Conservation (phyloP, 23 tunicate species). For the Styela clava region DNA sequence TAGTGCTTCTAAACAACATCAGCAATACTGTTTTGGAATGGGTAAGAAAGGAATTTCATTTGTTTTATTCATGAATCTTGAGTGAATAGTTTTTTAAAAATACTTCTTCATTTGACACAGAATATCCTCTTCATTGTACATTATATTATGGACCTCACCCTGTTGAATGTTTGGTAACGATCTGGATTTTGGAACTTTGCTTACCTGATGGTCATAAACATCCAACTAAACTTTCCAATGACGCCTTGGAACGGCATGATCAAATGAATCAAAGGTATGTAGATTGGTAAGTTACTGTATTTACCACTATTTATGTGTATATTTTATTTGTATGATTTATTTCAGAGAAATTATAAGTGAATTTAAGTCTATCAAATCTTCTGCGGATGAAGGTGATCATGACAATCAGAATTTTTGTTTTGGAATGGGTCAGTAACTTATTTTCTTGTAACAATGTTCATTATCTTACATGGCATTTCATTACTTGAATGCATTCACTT, state of each 20-base stretch:
- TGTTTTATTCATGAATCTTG: neutral
- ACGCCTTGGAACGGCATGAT: neutral
- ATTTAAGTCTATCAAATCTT: neutral
- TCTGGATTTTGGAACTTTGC: slow-evolving; percentile 8
- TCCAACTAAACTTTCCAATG: neutral
- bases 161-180: slow-evolving; percentile 14
- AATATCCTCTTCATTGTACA: slow-evolving; percentile 13
- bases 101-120: neutral
- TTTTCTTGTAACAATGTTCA: too few relatives aligned
- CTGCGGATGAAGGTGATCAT: slow-evolving; percentile 31
- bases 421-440: slow-evolving; percentile 39
- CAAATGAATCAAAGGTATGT: neutral
- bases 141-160: slow-evolving; percentile 20
- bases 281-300: neutral
- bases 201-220: neutral
- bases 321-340: neutral
- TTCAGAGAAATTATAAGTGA: neutral
- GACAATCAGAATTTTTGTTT: slow-evolving; percentile 27
- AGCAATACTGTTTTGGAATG: slow-evolving; percentile 33
- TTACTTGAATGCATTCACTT: too few relatives aligned
- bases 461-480: too few relatives aligned
- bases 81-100: neutral
- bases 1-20: neutral
- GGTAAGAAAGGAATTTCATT: too few relatives aligned
- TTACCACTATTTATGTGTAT: neutral